Evolutionary conservation across 2,797 vertebrate species (phyloP).

Genomic region (Lagothrix lagotricha): DNA sequence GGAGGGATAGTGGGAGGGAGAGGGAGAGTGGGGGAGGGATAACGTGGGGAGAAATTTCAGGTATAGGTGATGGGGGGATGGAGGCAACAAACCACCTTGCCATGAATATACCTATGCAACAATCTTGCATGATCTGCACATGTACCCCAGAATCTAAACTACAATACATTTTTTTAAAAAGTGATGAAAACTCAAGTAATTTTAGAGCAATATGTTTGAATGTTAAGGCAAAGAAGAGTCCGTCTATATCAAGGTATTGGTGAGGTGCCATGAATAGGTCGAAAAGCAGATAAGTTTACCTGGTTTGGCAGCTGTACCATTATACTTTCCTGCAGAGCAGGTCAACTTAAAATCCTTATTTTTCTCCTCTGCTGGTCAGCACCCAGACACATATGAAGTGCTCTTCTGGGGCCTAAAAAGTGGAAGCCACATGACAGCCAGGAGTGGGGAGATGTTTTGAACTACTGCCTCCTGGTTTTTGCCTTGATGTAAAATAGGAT

Average conservation of each 20-base stretch:
- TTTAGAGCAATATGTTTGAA: not conserved
- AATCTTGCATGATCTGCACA: no score
- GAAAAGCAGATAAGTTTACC: not conserved
- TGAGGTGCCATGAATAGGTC: no score
- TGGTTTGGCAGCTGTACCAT: not conserved
- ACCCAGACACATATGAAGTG: not conserved
- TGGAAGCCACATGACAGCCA: not conserved
- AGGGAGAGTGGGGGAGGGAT: no score
- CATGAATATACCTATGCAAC: no score
- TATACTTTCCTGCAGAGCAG: not conserved
- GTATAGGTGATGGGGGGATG: no score
- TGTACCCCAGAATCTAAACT: no score
- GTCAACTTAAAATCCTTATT: not conserved
- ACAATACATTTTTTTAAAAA: no score
- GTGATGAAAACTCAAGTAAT: no score
- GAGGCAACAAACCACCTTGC: no score
- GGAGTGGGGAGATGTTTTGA: rapidly evolving
- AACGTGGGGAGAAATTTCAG: no score
- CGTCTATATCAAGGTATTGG: not conserved
- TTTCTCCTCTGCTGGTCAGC: not conserved
- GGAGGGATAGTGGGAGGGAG: no score
- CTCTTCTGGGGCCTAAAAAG: not conserved
- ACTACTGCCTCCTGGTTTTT: not conserved
- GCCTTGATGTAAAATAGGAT: not conserved
- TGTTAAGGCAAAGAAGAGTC: not conserved